phyloP scores from a whole-genome alignment of 2,797 vertebrate genomes.

The Tadarida brasiliensis region DNA sequence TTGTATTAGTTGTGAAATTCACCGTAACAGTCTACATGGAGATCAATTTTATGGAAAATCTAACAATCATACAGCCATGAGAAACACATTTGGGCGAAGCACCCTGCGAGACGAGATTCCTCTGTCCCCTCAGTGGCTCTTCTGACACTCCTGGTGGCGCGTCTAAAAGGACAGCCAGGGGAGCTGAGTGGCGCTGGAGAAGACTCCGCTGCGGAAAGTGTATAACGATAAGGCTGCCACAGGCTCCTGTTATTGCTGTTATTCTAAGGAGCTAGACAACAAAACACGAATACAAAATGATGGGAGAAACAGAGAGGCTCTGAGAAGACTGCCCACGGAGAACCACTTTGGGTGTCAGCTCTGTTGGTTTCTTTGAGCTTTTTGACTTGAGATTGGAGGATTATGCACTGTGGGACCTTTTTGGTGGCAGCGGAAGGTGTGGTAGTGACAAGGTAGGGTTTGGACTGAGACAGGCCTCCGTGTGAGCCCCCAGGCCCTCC shows the following conservation, averaged over 20 bases:
- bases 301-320: background rate
- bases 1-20: slow-evolving; percentile 64
- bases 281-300: background rate
- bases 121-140: background rate
- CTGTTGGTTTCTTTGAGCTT: background rate
- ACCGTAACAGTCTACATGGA: background rate
- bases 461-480: too few relatives aligned
- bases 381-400: background rate
- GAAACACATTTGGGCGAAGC: slow-evolving; percentile 52
- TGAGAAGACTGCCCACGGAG: background rate
- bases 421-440: rapidly evolving
- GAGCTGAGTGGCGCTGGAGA: background rate
- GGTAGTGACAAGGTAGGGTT: background rate
- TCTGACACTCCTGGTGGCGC: background rate
- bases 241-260: background rate
- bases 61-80: slow-evolving; percentile 33
- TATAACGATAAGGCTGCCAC: background rate
- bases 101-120: background rate
- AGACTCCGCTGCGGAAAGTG: background rate
- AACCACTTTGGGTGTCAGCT: too few relatives aligned
- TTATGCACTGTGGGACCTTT: rapidly evolving
- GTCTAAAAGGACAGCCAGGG: background rate
- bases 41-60: slow-evolving; percentile 71
- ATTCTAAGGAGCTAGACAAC: background rate
- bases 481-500: too few relatives aligned